Evolutionary conservation across 1,140 invertebrate genomes (phyloP).

Genomic region (Tetragnatha versicolor): DNA sequence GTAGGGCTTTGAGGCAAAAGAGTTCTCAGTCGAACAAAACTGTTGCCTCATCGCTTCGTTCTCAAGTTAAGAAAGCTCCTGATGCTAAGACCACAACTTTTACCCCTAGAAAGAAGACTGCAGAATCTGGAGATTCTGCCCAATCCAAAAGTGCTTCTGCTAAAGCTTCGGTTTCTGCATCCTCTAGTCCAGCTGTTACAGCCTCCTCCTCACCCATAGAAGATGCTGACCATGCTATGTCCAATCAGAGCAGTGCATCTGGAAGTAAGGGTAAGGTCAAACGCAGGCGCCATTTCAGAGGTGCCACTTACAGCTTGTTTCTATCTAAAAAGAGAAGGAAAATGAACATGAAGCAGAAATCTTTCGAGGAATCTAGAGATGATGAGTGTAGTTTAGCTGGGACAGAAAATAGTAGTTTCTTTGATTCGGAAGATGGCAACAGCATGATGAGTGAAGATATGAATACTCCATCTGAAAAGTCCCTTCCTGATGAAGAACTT

Average conservation of each 20-base stretch:
- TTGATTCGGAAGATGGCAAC: conserved; percentile 52
- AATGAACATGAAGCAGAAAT: not conserved
- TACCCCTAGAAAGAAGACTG: not conserved
- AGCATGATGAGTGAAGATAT: conserved; percentile 46
- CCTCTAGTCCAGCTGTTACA: conserved; percentile 6
- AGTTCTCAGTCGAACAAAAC: not conserved
- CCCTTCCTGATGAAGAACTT: conserved; percentile 44
- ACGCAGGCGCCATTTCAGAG: conserved; percentile 39
- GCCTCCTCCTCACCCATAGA: conserved; percentile 7
- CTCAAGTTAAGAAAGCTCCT: not conserved
- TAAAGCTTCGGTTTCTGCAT: not conserved
- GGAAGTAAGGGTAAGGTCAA: conserved; percentile 24
- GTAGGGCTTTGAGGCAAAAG: conserved; percentile 6
- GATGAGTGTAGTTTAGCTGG: conserved; percentile 43
- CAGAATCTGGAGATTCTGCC: not conserved
- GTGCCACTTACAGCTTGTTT: conserved; percentile 51
- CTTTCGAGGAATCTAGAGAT: conserved; percentile 20
- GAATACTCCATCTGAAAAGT: conserved; percentile 48
- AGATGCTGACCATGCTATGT: not conserved
- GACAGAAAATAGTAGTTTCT: conserved; percentile 50
- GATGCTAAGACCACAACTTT: not conserved
- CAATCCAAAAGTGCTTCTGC: not conserved
- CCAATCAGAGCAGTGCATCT: conserved; percentile 13
- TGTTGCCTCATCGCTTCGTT: not conserved
- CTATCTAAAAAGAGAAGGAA: conserved; percentile 42